Conservation (phyloP, 1,140 invertebrate species). For the Aphelenchoides besseyi region DNA sequence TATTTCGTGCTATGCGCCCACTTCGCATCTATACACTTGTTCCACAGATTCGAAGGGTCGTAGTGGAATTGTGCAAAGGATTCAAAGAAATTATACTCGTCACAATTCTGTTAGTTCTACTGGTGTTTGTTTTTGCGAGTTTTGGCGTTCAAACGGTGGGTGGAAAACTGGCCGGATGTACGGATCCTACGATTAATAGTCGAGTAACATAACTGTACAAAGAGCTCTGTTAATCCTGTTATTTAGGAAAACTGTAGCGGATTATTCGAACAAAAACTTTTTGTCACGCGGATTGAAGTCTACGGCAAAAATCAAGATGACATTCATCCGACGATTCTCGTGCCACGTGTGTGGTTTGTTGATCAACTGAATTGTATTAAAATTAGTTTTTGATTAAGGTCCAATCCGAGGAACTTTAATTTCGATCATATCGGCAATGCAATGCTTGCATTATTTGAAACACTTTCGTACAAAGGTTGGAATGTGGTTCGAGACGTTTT, state of each 20-base stretch:
- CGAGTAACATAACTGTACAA: conserved; percentile 11
- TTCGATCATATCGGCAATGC: conserved; percentile 99
- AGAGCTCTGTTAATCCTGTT: conserved; percentile 17
- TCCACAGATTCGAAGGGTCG: conserved; percentile 99
- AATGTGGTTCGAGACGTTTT: conserved; percentile 95
- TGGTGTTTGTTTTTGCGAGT: conserved; percentile 98
- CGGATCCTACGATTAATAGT: conserved; percentile 27
- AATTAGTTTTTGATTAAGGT: conserved; percentile 39
- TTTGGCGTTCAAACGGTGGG: conserved; percentile 97
- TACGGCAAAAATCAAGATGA: conserved; percentile 71
- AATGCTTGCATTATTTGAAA: conserved; percentile 95
- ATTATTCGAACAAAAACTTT: conserved; percentile 86
- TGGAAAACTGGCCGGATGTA: conserved; percentile 71
- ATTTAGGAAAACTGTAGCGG: conserved; percentile 89
- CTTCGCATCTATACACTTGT: conserved; percentile 94
- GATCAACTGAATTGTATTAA: not conserved
- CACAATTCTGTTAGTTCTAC: conserved; percentile 87
- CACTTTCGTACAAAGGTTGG: conserved; percentile 98
- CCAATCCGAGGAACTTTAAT: conserved; percentile 57
- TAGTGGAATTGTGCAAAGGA: conserved; percentile 92
- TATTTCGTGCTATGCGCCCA: conserved; percentile 89
- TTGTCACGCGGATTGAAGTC: conserved; percentile 97
- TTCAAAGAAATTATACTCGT: conserved; percentile 98
- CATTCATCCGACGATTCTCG: conserved; percentile 86
- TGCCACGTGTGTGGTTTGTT: conserved; percentile 86